phyloP scores from a whole-genome alignment of 53 echinoderm and acorn worm species.

The Holothuria scabra region DNA sequence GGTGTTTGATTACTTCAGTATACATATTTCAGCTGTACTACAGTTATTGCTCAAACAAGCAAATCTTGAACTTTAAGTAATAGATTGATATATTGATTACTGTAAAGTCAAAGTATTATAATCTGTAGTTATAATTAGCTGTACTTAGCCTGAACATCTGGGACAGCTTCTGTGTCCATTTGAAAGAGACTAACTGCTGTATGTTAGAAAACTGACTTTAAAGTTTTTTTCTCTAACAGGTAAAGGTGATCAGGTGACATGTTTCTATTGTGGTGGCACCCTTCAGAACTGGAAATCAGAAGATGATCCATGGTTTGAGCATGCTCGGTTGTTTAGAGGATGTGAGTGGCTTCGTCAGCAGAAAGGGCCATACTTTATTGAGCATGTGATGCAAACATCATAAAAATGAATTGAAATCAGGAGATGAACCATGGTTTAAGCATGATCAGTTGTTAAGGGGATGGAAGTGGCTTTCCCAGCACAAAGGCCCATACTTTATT shows the following conservation, averaged over 20 bases:
- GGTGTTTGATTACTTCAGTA: too few species aligned
- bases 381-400: slow-evolving; percentile 23
- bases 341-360: slow-evolving; percentile 48
- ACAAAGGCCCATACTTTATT: slow-evolving; percentile 43
- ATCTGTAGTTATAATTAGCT: too few species aligned
- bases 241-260: slow-evolving; percentile 29
- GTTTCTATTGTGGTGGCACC: slow-evolving; percentile 44
- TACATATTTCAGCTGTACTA: too few species aligned
- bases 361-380: slow-evolving; percentile 42
- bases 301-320: slow-evolving; percentile 49
- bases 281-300: slow-evolving; percentile 11
- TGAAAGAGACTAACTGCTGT: too few species aligned
- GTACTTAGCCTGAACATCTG: too few species aligned
- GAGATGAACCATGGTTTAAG: slow-evolving; percentile 44
- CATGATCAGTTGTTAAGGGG: slow-evolving; percentile 25
- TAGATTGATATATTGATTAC: too few species aligned
- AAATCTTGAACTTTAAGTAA: too few species aligned
- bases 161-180: too few species aligned
- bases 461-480: slow-evolving; percentile 41
- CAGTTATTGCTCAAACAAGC: too few species aligned
- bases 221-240: slow-evolving; percentile 4
- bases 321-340: slow-evolving; percentile 26
- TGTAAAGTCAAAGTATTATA: too few species aligned
- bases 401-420: background rate
- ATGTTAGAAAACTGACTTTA: too few species aligned